A percentile compares a stretch with the other conserved stretches of the same genome.
Conservation (phyloP, 2,888 invertebrate species). For the Hydraecia micacea region DNA sequence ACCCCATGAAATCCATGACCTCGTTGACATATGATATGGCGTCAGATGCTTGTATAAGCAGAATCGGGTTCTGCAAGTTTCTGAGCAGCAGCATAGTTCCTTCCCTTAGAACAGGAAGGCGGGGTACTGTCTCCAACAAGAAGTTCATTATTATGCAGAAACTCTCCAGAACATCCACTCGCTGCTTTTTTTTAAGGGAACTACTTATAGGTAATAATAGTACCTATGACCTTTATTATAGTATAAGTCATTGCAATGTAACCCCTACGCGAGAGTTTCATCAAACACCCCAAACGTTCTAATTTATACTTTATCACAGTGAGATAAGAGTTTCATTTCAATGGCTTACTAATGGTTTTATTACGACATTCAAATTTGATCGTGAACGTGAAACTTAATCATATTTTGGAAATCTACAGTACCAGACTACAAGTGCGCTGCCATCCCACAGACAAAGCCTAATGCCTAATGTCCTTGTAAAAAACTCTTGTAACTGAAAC, state of each 20-base stretch:
- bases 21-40: conserved; percentile 71
- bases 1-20: conserved; percentile 76
- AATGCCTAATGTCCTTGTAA: not conserved
- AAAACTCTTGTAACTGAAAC: no score
- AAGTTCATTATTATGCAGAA: conserved; percentile 75
- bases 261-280: not conserved
- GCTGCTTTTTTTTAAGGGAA: conserved; percentile 38
- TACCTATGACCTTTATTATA: not conserved
- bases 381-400: not conserved
- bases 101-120: conserved; percentile 65
- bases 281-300: not conserved
- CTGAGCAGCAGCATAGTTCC: conserved; percentile 68
- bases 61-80: conserved; percentile 76
- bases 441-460: no score
- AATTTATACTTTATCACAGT: not conserved
- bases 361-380: not conserved
- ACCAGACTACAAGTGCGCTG: not conserved
- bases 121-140: conserved; percentile 72
- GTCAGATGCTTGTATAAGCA: conserved; percentile 73
- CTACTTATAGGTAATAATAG: not conserved
- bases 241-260: not conserved
- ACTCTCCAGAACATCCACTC: conserved; percentile 73
- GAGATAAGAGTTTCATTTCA: not conserved
- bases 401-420: not conserved
- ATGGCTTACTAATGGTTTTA: not conserved